A percentile compares a stretch with the other conserved stretches of the same genome.
Conservation (phyloP, 1,140 invertebrate species). For the Thaumatotibia leucotreta region DNA sequence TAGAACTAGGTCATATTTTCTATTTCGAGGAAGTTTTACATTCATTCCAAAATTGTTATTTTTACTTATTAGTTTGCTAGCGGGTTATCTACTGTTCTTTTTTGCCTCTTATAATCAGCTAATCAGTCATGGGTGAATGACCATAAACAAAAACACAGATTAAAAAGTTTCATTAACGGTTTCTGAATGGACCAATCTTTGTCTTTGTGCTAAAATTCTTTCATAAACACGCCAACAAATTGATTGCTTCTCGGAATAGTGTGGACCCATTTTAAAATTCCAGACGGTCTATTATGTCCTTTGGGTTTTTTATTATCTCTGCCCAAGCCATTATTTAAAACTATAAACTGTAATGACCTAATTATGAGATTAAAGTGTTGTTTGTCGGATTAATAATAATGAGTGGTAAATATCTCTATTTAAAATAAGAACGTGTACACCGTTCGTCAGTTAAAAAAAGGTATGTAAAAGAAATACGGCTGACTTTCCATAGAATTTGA, state of each 20-base stretch:
- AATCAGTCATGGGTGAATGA: neutral
- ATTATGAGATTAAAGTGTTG: neutral
- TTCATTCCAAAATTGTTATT: neutral
- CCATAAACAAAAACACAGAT: neutral
- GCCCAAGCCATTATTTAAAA: too few relatives aligned
- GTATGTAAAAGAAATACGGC: too few relatives aligned
- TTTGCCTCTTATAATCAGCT: too few relatives aligned
- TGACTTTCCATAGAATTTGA: too few relatives aligned
- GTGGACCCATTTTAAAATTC: neutral
- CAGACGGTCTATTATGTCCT: neutral
- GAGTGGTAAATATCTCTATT: too few relatives aligned
- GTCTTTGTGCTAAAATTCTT: neutral
- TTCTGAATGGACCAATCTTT: neutral
- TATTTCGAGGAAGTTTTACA: neutral
- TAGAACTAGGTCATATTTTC: neutral
- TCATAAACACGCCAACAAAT: neutral
- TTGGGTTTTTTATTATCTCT: neutral
- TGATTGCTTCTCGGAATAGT: neutral
- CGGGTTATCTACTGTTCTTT: too few relatives aligned
- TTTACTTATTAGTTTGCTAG: too few relatives aligned
- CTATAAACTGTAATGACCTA: neutral
- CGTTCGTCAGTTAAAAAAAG: too few relatives aligned
- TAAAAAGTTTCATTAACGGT: constrained; percentile 1
- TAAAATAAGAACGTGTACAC: too few relatives aligned
- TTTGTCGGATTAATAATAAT: too few relatives aligned